Conservation (phyloP, 2,113 vertebrate species). For the Perccottus glenii region DNA sequence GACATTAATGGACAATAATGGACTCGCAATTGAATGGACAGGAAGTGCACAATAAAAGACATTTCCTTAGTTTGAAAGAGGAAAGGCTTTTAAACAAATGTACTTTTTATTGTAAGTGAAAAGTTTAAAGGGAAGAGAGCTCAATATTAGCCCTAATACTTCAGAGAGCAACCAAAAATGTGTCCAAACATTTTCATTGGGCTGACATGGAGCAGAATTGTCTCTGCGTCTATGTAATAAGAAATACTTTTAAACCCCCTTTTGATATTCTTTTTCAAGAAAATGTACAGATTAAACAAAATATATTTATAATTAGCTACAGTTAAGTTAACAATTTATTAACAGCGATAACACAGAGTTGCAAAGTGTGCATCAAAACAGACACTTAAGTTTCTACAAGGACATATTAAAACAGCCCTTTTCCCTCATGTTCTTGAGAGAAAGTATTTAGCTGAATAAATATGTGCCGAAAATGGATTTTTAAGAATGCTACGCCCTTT, state of each 20-base stretch:
- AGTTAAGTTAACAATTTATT: too few relatives aligned
- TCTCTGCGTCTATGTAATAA: not conserved
- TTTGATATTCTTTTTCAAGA: too few relatives aligned
- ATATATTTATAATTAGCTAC: too few relatives aligned
- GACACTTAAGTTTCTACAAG: too few relatives aligned
- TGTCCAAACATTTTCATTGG: not conserved
- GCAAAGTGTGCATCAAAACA: too few relatives aligned
- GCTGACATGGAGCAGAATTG: not conserved
- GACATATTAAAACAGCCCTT: too few relatives aligned
- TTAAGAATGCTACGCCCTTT: too few relatives aligned
- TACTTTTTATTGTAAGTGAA: not conserved
- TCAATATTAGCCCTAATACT: not conserved
- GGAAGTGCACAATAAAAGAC: constrained; percentile 2
- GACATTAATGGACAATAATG: constrained; percentile 1
- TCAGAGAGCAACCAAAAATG: not conserved
- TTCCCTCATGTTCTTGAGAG: too few relatives aligned
- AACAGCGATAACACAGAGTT: too few relatives aligned
- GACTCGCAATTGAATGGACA: not conserved
- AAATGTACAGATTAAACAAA: too few relatives aligned
- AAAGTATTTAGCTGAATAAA: too few relatives aligned
- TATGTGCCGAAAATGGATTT: too few relatives aligned
- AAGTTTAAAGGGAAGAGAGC: not conserved
- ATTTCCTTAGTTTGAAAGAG: not conserved
- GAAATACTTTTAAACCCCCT: not conserved
- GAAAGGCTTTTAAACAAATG: not conserved